These are phyloP conservation scores for Listronotus bonariensis DNA, from an alignment of 1,140 invertebrate genomes.

Conservation along the genomic window DNA sequence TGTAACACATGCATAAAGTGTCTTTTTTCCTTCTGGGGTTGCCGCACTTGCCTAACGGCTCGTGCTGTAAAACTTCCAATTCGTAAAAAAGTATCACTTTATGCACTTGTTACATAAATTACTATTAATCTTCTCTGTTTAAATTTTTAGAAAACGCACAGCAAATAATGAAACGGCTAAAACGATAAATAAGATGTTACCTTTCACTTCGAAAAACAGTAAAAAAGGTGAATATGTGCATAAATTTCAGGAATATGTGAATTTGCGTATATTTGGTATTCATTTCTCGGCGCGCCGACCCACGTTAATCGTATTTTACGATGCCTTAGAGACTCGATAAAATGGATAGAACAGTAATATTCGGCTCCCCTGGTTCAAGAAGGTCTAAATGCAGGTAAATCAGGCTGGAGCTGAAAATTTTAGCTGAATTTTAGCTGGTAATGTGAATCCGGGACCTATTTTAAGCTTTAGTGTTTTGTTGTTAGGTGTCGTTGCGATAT, in stretches of 20 bases:
- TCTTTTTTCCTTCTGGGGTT: too few relatives aligned
- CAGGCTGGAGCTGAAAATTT: not conserved
- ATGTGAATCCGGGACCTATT: not conserved
- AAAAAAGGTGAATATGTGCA: not conserved
- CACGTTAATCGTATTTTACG: slow-evolving; percentile 16
- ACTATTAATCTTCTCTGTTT: too few relatives aligned
- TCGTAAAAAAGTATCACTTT: too few relatives aligned
- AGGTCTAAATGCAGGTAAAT: slow-evolving; percentile 3
- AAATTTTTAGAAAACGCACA: too few relatives aligned
- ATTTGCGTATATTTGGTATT: slow-evolving; percentile 10
- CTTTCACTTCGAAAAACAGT: not conserved
- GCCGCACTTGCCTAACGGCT: too few relatives aligned
- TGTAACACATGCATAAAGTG: too few relatives aligned
- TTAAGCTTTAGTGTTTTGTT: too few relatives aligned
- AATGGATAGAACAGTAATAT: slow-evolving; percentile 9
- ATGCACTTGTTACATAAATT: too few relatives aligned
- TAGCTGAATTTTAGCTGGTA: slow-evolving; percentile 4
- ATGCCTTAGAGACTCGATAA: slow-evolving; percentile 1
- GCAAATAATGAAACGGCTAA: too few relatives aligned
- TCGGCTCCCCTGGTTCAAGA: slow-evolving; percentile 1
- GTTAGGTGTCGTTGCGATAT: too few relatives aligned
- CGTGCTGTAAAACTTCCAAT: too few relatives aligned
- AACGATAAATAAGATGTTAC: too few relatives aligned
- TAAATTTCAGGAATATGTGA: slow-evolving; percentile 1
- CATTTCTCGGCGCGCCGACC: not conserved